phyloP scores from a whole-genome alignment of 2,888 invertebrate species.

The Apamea crenata region DNA sequence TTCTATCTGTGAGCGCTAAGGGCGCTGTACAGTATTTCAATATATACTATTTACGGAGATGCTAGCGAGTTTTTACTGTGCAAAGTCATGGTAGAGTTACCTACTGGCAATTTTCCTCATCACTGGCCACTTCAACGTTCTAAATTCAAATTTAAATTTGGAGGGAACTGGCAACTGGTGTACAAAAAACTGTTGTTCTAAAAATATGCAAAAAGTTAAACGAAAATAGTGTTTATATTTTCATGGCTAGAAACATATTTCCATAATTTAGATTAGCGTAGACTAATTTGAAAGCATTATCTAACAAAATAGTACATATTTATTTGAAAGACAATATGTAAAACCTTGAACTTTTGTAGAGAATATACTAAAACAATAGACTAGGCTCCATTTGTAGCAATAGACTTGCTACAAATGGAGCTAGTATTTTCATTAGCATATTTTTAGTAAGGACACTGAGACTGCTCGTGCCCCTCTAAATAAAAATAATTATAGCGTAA shows the following conservation, averaged over 20 bases:
- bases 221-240: background rate
- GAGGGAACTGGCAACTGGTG: background rate
- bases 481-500: no score
- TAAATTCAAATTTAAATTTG: background rate
- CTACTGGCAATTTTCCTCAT: background rate
- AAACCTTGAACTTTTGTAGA: background rate
- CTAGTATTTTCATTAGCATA: background rate
- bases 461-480: no score
- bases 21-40: no score
- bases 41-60: no score
- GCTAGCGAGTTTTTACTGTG: no score
- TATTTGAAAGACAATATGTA: background rate
- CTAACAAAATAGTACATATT: background rate
- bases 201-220: background rate
- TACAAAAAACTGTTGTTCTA: no score
- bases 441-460: no score
- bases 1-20: no score
- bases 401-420: background rate
- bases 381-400: no score
- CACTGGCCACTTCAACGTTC: background rate
- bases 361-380: no score
- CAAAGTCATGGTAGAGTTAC: no score
- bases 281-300: background rate
- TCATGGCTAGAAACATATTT: constrained; percentile 1
- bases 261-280: constrained; percentile 8